Base-by-base conservation (phyloP, 2,797 vertebrate species). In the Euphonia xanthogaster region DNA sequence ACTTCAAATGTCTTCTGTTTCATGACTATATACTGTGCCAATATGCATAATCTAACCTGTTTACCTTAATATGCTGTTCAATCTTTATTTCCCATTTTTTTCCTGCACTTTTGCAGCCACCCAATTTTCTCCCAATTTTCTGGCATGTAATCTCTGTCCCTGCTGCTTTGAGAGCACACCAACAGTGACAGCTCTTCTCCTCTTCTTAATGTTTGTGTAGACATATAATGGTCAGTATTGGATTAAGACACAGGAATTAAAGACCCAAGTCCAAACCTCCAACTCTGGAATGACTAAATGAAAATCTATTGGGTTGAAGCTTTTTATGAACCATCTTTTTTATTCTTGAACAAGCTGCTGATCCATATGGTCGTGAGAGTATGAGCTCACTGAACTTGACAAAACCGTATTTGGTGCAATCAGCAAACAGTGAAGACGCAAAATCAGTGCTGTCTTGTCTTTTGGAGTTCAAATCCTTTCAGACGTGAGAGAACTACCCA, bases 241-340 rank as follows among this genome's bases (percentile, higher is more conserved):
- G 54, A 89, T 87, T 96, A 92, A 82, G 35, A 71, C 22, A 18
- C 10, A 45, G 86, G 81, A 92, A 83, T 91, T 93, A 86, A 89
- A 87, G 28, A 74, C 42, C 5, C 44, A 75, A 83, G 39, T 28
- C 24, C 75, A 93, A 89, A 90, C 77, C 65, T 82, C 35, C 31
- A 75, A 39, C 14, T 79, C 57, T n/a, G 13, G 45, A 67, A 82
- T 66, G 44, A 94, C 86, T 91, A 96, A 87, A 89, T 77, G 39
- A 54, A 37, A 94, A 67, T 85, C 39, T 78, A 4, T 17, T 73
- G 12, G 6, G 0, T 8, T 35, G 14, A 42, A 6, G 2, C 28
- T 70, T 87, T 68, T 86, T 35, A 74, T 50, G 50, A 86, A 73
- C 28, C 16, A 39, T 50, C 6, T 55, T 92, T 89, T 88, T 90